Evolutionary conservation across 2,113 vertebrate species (phyloP).

Genomic region (Sigmodon hispidus): DNA sequence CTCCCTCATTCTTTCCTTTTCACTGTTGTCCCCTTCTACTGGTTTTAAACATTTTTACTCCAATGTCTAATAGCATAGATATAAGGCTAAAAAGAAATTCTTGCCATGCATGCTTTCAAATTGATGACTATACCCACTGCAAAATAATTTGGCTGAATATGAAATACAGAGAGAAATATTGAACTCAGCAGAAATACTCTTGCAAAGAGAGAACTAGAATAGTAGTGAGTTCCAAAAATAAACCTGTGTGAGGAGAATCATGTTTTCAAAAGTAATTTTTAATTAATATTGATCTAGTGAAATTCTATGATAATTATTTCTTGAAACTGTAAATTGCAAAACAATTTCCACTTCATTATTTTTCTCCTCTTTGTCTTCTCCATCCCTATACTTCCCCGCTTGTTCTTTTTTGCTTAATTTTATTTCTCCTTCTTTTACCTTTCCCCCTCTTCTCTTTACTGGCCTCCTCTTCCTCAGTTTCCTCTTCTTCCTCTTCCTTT

Average conservation of each 20-base stretch:
- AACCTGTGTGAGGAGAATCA: neutral
- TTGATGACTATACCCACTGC: neutral
- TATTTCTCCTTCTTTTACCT: too few species aligned
- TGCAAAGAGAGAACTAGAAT: neutral
- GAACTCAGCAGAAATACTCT: neutral
- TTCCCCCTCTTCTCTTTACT: too few species aligned
- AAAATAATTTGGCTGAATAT: neutral
- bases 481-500: too few species aligned
- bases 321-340: neutral
- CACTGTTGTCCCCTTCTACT: rapidly evolving
- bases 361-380: neutral
- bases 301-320: neutral
- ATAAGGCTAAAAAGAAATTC: too few species aligned
- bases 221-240: neutral
- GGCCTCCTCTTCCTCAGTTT: too few species aligned
- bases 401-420: too few species aligned
- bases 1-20: neutral
- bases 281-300: neutral
- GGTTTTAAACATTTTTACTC: neutral
- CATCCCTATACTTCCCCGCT: too few species aligned
- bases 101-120: too few species aligned
- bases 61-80: neutral
- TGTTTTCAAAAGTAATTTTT: neutral
- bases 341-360: neutral
- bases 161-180: neutral